phyloP scores from a whole-genome alignment of 2,888 invertebrate genomes.

The Epiblema foenella region DNA sequence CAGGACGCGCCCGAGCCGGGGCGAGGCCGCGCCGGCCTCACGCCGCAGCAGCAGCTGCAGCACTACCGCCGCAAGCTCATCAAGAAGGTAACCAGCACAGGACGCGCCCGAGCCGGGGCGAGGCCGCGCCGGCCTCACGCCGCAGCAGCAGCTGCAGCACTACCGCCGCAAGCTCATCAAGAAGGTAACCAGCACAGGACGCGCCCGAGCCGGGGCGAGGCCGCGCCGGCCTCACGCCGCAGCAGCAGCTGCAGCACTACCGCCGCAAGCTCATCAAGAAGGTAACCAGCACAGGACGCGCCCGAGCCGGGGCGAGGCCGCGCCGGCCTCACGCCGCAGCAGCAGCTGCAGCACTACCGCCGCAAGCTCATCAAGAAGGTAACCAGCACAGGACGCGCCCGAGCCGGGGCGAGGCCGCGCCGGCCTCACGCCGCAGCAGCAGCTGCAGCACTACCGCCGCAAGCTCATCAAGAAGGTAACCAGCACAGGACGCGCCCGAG shows the following conservation, averaged over 20 bases:
- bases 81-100: constrained; percentile 92
- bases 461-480: too few species aligned
- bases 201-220: too few species aligned
- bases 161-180: constrained; percentile 94
- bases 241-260: constrained; percentile 48
- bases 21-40: constrained; percentile 90
- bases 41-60: constrained; percentile 92
- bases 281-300: not conserved
- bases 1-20: too few species aligned
- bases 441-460: too few species aligned
- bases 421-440: too few species aligned
- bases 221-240: constrained; percentile 42
- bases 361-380: constrained; percentile 3
- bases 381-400: too few species aligned
- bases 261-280: too few species aligned
- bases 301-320: constrained; percentile 77
- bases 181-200: constrained; percentile 86
- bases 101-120: too few species aligned
- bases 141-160: constrained; percentile 94
- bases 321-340: constrained; percentile 43
- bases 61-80: constrained; percentile 95
- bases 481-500: too few species aligned
- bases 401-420: too few species aligned
- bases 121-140: constrained; percentile 90
- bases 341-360: not conserved